phyloP scores from a whole-genome alignment of 2,797 vertebrate species.

The Lateolabrax maculatus region DNA sequence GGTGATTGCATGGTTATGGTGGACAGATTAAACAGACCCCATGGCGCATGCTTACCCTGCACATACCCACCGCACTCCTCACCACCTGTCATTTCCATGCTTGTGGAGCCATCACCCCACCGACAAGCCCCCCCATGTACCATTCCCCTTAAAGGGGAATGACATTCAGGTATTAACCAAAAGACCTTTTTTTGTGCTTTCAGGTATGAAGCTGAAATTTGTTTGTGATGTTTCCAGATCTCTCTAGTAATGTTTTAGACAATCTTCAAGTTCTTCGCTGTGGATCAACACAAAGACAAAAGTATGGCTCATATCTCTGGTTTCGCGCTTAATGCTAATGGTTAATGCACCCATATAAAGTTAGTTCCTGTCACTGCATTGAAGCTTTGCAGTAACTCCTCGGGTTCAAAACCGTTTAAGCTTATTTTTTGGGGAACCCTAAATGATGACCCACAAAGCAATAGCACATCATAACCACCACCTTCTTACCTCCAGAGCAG shows the following conservation, averaged over 20 bases:
- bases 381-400: background rate
- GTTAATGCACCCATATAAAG: background rate
- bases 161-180: background rate
- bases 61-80: slow-evolving; percentile 56
- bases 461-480: slow-evolving; percentile 15
- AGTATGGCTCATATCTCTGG: background rate
- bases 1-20: slow-evolving; percentile 78
- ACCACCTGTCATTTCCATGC: slow-evolving; percentile 81
- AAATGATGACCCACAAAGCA: background rate
- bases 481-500: slow-evolving; percentile 97
- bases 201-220: slow-evolving; percentile 10
- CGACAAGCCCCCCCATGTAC: slow-evolving; percentile 53
- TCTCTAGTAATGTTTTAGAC: background rate
- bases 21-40: slow-evolving; percentile 83
- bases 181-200: slow-evolving; percentile 20
- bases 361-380: background rate
- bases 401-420: background rate
- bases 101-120: slow-evolving; percentile 32
- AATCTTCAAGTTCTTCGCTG: background rate
- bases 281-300: background rate
- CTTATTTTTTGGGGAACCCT: background rate
- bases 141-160: slow-evolving; percentile 43
- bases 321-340: background rate
- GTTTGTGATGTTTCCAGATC: slow-evolving; percentile 1
- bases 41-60: slow-evolving; percentile 72